Percentiles rank a stretch among this genome's conserved stretches.
phyloP scores from a whole-genome alignment of 2,888 invertebrate genomes.

The Spicauda simplicius region DNA sequence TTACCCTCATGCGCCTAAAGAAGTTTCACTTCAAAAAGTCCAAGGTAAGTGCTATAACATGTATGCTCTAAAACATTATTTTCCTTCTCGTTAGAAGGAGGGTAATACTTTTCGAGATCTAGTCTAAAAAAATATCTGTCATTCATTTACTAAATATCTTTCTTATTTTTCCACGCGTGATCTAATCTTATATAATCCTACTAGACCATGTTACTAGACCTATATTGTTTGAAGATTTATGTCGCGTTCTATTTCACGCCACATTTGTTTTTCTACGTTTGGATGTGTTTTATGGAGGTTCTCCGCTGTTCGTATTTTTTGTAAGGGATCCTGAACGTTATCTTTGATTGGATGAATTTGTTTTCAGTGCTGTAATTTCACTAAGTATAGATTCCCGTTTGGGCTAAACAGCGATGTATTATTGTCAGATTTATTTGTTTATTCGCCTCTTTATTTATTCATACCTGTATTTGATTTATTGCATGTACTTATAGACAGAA shows the following conservation, averaged over 20 bases:
- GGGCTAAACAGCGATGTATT: background rate
- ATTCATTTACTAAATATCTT: background rate
- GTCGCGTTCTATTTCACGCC: slow-evolving; percentile 19
- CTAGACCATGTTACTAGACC: slow-evolving; percentile 1
- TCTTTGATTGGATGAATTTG: background rate
- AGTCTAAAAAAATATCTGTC: background rate
- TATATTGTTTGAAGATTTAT: slow-evolving; percentile 17
- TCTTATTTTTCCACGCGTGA: background rate
- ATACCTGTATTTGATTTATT: no score
- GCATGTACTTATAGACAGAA: no score
- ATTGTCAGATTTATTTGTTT: no score
- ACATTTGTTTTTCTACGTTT: slow-evolving; percentile 22
- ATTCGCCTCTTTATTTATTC: no score
- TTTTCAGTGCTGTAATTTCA: background rate
- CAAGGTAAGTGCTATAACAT: no score
- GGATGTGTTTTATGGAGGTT: slow-evolving; percentile 13
- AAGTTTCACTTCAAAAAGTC: no score
- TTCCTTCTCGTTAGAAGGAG: no score
- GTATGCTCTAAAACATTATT: no score
- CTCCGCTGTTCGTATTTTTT: background rate
- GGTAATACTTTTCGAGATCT: no score
- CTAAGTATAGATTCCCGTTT: background rate
- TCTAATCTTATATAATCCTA: background rate
- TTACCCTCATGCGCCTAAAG: no score
- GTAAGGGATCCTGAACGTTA: background rate